Conservation (phyloP, 1,140 invertebrate species). For the Hylaeus anthracinus region DNA sequence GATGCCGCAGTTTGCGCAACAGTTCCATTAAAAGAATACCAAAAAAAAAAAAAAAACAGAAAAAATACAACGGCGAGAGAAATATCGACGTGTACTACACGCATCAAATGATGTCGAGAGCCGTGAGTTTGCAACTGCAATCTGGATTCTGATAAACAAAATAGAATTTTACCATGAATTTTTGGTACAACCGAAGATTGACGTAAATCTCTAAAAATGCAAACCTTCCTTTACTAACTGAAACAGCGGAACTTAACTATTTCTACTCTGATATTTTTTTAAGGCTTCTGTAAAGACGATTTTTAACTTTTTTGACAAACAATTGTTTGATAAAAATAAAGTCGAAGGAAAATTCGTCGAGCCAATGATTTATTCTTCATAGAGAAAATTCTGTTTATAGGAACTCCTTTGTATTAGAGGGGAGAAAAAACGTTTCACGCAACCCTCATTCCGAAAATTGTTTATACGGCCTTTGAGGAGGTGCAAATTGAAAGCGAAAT, state of each 20-base stretch:
- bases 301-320: too few relatives aligned
- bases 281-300: too few relatives aligned
- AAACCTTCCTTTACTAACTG: too few relatives aligned
- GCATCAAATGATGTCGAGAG: not conserved
- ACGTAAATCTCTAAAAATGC: constrained; percentile 7
- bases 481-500: constrained; percentile 46
- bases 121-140: not conserved
- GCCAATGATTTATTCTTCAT: not conserved
- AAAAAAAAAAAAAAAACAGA: not conserved
- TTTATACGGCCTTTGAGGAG: constrained; percentile 34
- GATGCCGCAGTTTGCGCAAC: constrained; percentile 12
- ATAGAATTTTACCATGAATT: constrained; percentile 13
- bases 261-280: too few relatives aligned
- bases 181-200: too few relatives aligned
- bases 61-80: not conserved
- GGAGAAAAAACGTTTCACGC: not conserved
- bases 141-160: constrained; percentile 4
- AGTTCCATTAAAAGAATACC: constrained; percentile 16
- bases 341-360: not conserved
- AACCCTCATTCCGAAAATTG: constrained; percentile 18
- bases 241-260: too few relatives aligned
- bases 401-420: not conserved
- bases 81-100: not conserved
- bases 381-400: not conserved
- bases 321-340: not conserved